Evolutionary conservation across 2,113 vertebrate genomes (phyloP), one percentile per base, ranked within the genome.

Genomic region (Zosterops lateralis): DNA sequence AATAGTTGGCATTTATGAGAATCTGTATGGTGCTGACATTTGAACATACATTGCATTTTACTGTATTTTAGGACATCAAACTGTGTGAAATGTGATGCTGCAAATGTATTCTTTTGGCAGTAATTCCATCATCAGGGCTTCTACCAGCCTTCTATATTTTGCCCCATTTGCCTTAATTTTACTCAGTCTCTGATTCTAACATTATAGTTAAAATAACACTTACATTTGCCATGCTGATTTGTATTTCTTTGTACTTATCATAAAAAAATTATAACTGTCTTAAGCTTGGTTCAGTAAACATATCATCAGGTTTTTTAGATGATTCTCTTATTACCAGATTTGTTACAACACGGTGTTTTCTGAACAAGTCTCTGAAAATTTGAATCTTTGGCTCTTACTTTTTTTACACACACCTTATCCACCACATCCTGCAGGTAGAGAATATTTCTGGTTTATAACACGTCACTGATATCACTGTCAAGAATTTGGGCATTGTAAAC

Each of bases 371-470:
- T 73, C 14, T 44, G n/a, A 83, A 83, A 66, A 66, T 34, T 25
- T 53, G 20, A 44, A 13, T 79, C 22, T 66, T 32, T 48, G n/a
- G 12, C 14, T 42, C 6, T 26, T 75, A 2, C 13, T 32, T 24
- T 36, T 54, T 83, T 71, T n/a, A 18, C 17, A 9, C 22, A 36
- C 4, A 21, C 7, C 17, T 32, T 53, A 9, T 14, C 14, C 22
- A 13, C 16, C 34, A 24, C 7, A 14, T 4, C 3, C 13, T 28
- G 1, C 0, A 3, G 28, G 36, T 1, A 14, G 29, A 78, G 7
- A 17, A 6, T 12, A 2, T 47, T 65, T 84, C 65, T 90, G 48
- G 17, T 87, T 81, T 84, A 28, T 74, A 44, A 48, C 66, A 29
- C 11, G 17, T 56, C 36, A 38, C 17, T 78, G 65, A 48, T 12